Conservation (phyloP, 1,140 invertebrate species). For the Leguminivora glycinivorella region DNA sequence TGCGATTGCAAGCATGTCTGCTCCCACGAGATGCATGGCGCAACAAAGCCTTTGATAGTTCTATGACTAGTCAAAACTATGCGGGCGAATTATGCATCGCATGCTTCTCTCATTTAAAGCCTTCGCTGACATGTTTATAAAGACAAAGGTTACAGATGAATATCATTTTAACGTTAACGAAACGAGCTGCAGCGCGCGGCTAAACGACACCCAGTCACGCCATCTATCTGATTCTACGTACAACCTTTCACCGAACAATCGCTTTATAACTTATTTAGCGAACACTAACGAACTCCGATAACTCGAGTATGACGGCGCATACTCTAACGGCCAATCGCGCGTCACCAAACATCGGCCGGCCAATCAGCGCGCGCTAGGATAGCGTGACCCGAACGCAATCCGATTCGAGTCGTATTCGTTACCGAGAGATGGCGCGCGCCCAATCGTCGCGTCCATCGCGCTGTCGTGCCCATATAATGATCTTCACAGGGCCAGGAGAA, state of each 20-base stretch:
- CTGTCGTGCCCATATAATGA: conserved; percentile 79
- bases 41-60: conserved; percentile 27
- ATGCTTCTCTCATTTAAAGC: conserved; percentile 59
- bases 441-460: conserved; percentile 77
- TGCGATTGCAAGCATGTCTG: conserved; percentile 21
- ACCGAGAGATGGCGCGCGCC: conserved; percentile 71
- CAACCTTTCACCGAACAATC: conserved; percentile 71
- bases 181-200: conserved; percentile 67
- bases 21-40: conserved; percentile 26
- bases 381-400: conserved; percentile 77
- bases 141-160: conserved; percentile 72
- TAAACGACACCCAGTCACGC: conserved; percentile 77
- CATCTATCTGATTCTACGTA: conserved; percentile 75
- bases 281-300: conserved; percentile 70
- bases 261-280: conserved; percentile 77
- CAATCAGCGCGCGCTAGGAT: conserved; percentile 64
- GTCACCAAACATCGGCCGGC: conserved; percentile 6
- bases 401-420: conserved; percentile 74
- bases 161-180: conserved; percentile 68
- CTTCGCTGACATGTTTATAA: conserved; percentile 73
- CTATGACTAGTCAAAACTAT: conserved; percentile 50
- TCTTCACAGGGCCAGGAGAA: conserved; percentile 77
- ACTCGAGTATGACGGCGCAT: conserved; percentile 64
- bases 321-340: conserved; percentile 64
- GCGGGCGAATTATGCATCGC: conserved; percentile 64